A percentile compares a stretch with the other conserved stretches of the same genome.
Evolutionary conservation across 64 coral and sea anemone species (phyloP).

Genomic region (Porites lutea): DNA sequence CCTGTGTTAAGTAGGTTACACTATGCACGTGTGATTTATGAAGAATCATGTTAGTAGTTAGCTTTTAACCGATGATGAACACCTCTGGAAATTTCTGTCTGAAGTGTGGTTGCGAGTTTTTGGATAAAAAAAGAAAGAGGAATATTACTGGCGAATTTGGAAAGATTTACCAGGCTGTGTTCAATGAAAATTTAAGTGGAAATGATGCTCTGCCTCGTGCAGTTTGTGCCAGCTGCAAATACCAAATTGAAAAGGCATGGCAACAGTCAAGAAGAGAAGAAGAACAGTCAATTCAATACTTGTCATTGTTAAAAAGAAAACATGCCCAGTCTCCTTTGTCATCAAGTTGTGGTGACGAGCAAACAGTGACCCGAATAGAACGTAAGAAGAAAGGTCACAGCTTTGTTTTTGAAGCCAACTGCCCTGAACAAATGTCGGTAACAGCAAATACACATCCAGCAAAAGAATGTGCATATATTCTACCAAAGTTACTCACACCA

Average conservation of each 20-base stretch:
- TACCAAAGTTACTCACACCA: neutral
- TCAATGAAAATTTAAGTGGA: neutral
- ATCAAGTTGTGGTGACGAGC: neutral
- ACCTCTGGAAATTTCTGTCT: neutral
- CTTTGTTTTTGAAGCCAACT: neutral
- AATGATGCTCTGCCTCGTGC: neutral
- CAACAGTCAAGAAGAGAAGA: neutral
- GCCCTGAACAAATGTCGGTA: neutral
- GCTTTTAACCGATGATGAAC: neutral
- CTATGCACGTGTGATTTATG: too few species aligned
- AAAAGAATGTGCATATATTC: neutral
- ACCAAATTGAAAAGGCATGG: neutral
- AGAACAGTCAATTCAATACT: neutral
- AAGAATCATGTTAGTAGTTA: too few species aligned
- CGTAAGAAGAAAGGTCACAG: neutral
- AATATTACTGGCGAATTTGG: slow-evolving; percentile 1
- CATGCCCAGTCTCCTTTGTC: neutral
- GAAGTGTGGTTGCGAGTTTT: neutral
- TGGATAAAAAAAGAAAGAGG: slow-evolving; percentile 14
- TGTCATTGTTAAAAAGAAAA: neutral
- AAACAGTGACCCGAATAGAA: neutral
- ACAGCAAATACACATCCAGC: too few species aligned
- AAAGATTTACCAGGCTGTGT: neutral
- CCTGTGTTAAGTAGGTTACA: too few species aligned
- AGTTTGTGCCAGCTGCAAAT: neutral